These are phyloP conservation scores for Zingel zingel DNA, from an alignment of 2,113 vertebrate genomes.

Conservation along the genomic window DNA sequence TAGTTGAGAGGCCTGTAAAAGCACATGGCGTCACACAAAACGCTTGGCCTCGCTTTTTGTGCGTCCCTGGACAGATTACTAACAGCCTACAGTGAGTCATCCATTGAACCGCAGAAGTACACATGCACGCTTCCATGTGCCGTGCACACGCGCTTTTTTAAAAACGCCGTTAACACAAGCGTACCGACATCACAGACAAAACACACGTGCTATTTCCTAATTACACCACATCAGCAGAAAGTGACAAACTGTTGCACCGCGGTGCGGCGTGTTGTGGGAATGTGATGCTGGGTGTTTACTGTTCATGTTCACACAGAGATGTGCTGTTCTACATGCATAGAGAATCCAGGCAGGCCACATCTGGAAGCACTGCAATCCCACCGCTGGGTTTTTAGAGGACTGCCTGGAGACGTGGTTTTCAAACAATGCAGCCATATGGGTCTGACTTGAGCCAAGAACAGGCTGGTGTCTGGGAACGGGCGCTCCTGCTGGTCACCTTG, in stretches of 20 bases:
- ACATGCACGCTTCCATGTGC: constrained; percentile 1
- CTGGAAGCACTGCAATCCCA: constrained; percentile 77
- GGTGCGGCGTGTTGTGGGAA: constrained; percentile 11
- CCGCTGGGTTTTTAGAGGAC: constrained; percentile 57
- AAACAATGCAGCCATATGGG: constrained; percentile 68
- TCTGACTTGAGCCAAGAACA: constrained; percentile 26
- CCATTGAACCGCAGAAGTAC: constrained; percentile 29
- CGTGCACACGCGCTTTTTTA: constrained; percentile 8
- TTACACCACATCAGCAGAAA: constrained; percentile 49
- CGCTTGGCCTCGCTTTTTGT: constrained; percentile 41
- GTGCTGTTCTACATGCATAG: constrained; percentile 29
- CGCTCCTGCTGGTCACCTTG: neutral
- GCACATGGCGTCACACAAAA: constrained; percentile 55
- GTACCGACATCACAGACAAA: constrained; percentile 34
- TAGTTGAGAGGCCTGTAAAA: constrained; percentile 52
- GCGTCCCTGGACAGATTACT: constrained; percentile 61
- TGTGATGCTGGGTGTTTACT: constrained; percentile 50
- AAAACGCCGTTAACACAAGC: constrained; percentile 2
- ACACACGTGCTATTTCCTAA: constrained; percentile 24
- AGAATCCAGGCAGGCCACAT: constrained; percentile 67
- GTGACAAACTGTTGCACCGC: neutral
- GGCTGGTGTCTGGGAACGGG: constrained; percentile 42
- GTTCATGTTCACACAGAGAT: constrained; percentile 50
- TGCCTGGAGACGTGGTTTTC: constrained; percentile 69
- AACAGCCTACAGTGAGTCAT: constrained; percentile 66